These are phyloP conservation scores for Belgica antarctica DNA, from an alignment of 2,888 invertebrate species.

Conservation along the genomic window DNA sequence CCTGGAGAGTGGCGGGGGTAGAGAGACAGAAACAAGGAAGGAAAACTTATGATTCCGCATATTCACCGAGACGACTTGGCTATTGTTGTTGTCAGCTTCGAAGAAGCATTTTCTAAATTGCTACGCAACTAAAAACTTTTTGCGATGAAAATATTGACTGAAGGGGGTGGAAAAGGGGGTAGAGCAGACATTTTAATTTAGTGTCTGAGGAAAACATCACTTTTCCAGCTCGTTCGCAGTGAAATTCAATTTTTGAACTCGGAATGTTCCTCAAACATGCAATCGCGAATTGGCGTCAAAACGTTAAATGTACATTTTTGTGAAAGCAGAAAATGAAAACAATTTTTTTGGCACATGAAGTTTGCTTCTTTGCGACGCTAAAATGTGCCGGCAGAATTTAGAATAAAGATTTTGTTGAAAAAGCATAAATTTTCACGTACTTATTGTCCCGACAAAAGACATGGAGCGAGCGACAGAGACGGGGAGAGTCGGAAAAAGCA, in stretches of 20 bases:
- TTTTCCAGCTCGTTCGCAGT: neutral
- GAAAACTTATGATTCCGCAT: constrained; percentile 20
- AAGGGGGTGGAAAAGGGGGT: neutral
- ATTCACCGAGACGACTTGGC: neutral
- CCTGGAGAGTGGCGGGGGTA: neutral
- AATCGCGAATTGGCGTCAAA: neutral
- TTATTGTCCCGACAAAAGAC: neutral
- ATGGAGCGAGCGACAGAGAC: neutral
- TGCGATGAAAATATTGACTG: neutral
- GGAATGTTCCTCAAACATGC: neutral
- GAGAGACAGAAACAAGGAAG: no score
- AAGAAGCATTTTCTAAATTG: neutral
- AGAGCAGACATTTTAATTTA: constrained; percentile 16
- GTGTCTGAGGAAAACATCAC: neutral
- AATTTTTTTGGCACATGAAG: constrained; percentile 7
- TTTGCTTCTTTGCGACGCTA: constrained; percentile 2
- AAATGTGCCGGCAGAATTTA: constrained; percentile 18
- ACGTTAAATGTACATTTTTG: constrained; percentile 9
- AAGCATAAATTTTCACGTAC: constrained; percentile 20
- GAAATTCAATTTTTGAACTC: constrained; percentile 6
- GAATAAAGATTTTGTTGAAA: constrained; percentile 18
- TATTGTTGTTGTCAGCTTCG: constrained; percentile 1
- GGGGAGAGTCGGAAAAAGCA: neutral
- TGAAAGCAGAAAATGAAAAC: neutral
- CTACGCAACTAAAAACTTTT: constrained; percentile 11